A percentile compares a stretch with the other conserved stretches of the same genome.
phyloP scores from a whole-genome alignment of 2,113 vertebrate genomes.

The Spheniscus mendiculus region DNA sequence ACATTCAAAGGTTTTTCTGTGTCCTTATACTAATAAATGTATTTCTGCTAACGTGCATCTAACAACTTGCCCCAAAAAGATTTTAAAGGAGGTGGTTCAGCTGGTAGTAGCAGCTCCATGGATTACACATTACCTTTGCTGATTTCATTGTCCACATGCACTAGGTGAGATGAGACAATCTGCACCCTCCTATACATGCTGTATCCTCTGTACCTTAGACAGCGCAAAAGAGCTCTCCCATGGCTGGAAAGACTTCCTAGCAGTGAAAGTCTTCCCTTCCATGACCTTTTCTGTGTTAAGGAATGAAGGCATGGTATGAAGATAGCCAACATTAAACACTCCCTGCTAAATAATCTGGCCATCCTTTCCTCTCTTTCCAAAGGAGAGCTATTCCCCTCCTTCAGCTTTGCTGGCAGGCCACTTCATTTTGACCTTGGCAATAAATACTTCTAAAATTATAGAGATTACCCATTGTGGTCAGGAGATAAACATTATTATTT shows the following conservation, averaged over 20 bases:
- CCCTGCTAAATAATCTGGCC: neutral
- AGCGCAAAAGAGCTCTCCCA: neutral
- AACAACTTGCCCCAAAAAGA: neutral
- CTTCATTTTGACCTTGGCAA: neutral
- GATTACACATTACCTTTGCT: neutral
- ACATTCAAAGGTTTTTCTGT: neutral
- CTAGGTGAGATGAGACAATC: neutral
- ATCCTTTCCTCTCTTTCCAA: neutral
- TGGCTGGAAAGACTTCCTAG: neutral
- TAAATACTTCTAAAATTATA: neutral
- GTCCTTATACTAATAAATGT: neutral
- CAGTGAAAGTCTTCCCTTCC: neutral
- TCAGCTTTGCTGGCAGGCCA: neutral
- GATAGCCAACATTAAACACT: neutral
- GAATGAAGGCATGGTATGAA: neutral
- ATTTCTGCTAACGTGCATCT: neutral
- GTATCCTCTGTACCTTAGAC: neutral
- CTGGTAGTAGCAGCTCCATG: neutral
- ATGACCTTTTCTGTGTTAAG: neutral
- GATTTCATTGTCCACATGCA: neutral
- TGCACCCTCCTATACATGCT: neutral
- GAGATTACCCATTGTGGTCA: neutral
- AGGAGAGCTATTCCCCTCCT: neutral
- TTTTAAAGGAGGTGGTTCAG: neutral
- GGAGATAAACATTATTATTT: neutral